Evolutionary conservation across 2,113 vertebrate species (phyloP).

Genomic region (Dasyornis broadbenti): DNA sequence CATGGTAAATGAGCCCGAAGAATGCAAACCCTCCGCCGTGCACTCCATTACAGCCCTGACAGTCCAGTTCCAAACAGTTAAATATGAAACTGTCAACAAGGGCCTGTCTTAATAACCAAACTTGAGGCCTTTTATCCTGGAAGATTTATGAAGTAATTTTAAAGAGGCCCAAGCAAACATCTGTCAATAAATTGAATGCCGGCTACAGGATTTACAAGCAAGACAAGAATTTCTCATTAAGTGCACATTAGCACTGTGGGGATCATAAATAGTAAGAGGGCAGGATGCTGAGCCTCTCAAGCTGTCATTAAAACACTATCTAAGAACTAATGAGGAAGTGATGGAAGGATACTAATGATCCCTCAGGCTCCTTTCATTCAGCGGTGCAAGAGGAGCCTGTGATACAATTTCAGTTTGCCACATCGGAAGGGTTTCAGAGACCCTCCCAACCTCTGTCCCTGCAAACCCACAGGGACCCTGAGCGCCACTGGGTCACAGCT

Average conservation of each 20-base stretch:
- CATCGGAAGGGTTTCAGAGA: background rate
- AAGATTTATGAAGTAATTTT: conserved; percentile 91
- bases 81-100: conserved; percentile 83
- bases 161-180: conserved; percentile 88
- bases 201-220: conserved; percentile 86
- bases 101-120: conserved; percentile 83
- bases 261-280: conserved; percentile 82
- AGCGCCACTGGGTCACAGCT: background rate
- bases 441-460: background rate
- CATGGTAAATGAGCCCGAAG: conserved; percentile 3
- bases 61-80: conserved; percentile 76
- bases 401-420: background rate
- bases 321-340: conserved; percentile 82
- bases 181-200: conserved; percentile 88
- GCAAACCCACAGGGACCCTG: background rate
- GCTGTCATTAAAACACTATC: conserved; percentile 82
- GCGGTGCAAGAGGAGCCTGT: background rate
- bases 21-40: background rate
- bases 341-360: conserved; percentile 75
- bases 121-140: conserved; percentile 84
- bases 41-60: conserved; percentile 42
- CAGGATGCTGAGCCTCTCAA: conserved; percentile 74
- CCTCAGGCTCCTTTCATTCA: conserved; percentile 59
- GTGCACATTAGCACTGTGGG: conserved; percentile 84
- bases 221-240: conserved; percentile 89